Base-by-base conservation (phyloP, 2,888 invertebrate genomes). In the Amblyjoppa fuscipennis region DNA sequence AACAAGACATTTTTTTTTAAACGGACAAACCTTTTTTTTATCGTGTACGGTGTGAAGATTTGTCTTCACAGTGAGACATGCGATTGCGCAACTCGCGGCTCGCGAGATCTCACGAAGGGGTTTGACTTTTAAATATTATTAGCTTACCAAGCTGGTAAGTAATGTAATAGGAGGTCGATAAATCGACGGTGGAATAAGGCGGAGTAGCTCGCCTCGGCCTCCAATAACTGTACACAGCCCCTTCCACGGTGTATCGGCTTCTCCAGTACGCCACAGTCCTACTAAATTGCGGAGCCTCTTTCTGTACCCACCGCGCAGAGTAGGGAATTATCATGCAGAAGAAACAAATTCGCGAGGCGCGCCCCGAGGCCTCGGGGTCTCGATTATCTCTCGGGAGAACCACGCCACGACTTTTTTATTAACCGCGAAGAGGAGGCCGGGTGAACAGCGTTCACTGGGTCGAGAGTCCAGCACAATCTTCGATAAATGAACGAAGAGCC, bases 161-260 rank as follows among this genome's bases (percentile, higher is more conserved):
- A 56, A 59, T 34, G 51, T n/a, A 78, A 69, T 78, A 34, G 31
- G 38, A 9, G n/a, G 51, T 66, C 38, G 53, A 76, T 68, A 28
- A 53, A 11, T 9, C 3, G 28, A 28, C 20, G 25, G 38, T 51
- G 69, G n/a, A 59, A 45, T 56, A 59, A 25, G 11, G 56, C 5
- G 90, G 87, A 88, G 87, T 87, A 88, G 91, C 61, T 87, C 70
- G 76, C 75, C 76, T 82, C 87, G 87, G 86, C 87, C 90, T 90
- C 89, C 87, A 13, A 88, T 92, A 92, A 92, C 92, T 91, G 92
- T 92, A 92, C 89, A 83, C 83, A 51, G 59, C 87, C 84, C 88
- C 91, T 87, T 88, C 90, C 87, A 84, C 81, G 9, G 25, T 25
- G 25, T 25, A 59, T 59, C 59, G 9, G 11, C 25, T 59, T 28